Evolutionary conservation across 2,797 vertebrate species (phyloP), one percentile per base, ranked within the genome.

Genomic region (Euthynnus affinis): DNA sequence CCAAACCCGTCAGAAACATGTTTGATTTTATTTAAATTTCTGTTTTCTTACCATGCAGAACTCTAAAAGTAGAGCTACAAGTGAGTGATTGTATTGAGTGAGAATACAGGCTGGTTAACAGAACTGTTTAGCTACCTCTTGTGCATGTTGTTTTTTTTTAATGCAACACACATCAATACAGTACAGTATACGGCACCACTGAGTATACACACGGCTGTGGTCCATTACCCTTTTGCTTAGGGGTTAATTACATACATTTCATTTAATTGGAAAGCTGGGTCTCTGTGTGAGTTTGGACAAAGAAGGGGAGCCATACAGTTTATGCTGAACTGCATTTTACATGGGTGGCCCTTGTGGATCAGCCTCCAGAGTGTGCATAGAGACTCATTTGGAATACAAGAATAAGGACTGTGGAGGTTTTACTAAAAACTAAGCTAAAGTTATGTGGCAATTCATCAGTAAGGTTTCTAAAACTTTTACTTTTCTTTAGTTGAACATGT

Each of bases 211-310:
- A 17, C 27, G 7, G 37, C 9, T 25, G 32, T 2, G 37, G 6
- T 22, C 37, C 27, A 67, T 27, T 60, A n/a, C 48, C 48, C 13
- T 9, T 34, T 34, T 32, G 17, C 69, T 65, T 7, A n/a, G 23
- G 56, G 59, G 40, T 68, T 23, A 63, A 80, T 46, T 27, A 44
- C 58, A 17, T 46, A 27, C 44, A 58, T 67, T 69, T 62, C 9
- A 37, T 58, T 52, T 51, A 44, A 57, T 18, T 57, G 22, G 22
- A 67, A 55, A 53, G 18, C n/a, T 60, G 62, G 46, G 13, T 46
- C 44, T 46, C 62, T 67, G 29, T 66, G 40, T 37, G 23, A 44
- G 58, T 46, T 60, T 49, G 48, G 57, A 79, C 67, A 63, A 83
- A 62, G 34, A 42, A 40, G n/a, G 18, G 15, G 22, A 64, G 52